Base-by-base conservation (phyloP, 2,797 vertebrate species). In the Delichon dasypus region DNA sequence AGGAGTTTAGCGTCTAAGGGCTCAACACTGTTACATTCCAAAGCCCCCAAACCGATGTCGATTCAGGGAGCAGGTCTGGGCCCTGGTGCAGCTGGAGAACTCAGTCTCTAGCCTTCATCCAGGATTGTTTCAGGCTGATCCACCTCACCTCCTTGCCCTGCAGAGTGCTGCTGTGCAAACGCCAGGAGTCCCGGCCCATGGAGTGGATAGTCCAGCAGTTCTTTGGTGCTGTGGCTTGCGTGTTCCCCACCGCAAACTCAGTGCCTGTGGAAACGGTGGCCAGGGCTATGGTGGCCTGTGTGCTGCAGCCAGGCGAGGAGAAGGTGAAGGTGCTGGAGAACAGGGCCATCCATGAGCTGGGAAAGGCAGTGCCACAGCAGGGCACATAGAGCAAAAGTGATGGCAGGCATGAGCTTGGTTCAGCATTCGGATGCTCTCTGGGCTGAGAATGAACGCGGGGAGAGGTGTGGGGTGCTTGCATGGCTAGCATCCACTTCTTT, bases 311-410 rank as follows among this genome's bases (percentile, higher is more conserved):
- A 4, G 79, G 89, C 1, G 44, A 98, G 61, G 93, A 94, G 66
- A 98, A 97, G 85, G 97, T 94, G 5, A 97, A 98, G 93, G 98
- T 99, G 94, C 97, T 99, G 72, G 98, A 99, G 95, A 98, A 99
- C n/a, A 89, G 96, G 68, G 97, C 89, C 71, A 98, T 99, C n/a
- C 85, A 94, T 11, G 34, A 72, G 47, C 95, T 99, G 80, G 98
- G 97, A 18, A 98, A 86, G 55, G 74, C 88, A 82, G 45, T 26
- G 55, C 80, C 66, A 2, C 70, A 82, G 70, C 82, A 77, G 51
- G 80, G 80, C 77, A 73, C 40, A 0, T 90, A 91, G 76, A n/a
- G 62, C 40, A 26, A 8, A 55, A 36, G 23, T 32, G 38, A 6
- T 20, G 50, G 68, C n/a, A 62, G 23, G 54, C 85, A 64, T 27